Base-by-base conservation (phyloP, 2,797 vertebrate genomes). In the Crocidura indochinensis region DNA sequence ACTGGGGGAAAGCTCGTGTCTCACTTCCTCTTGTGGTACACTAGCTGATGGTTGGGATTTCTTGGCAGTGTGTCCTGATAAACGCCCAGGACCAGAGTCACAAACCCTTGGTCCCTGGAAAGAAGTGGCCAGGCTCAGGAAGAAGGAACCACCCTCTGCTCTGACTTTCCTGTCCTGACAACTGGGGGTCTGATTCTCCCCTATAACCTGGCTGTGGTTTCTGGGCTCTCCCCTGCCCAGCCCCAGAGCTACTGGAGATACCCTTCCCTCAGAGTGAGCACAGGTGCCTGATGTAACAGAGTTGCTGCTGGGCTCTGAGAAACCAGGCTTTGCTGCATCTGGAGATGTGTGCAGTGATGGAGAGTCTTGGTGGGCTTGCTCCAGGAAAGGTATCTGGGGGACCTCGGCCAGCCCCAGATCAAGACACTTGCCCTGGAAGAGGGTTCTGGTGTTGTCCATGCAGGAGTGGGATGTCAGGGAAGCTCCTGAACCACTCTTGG, bases 21-120 rank as follows among this genome's bases (percentile, higher is more conserved):
- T 65, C 24, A 24, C 62, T 10, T 27, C 26, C 62, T 65, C 24
- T 24, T 8, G 20, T 22, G 20, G 62, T 26, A 22, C 4, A 22
- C 15, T 15, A 27, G 20, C 62, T 26, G 62, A 8, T 3, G 3
- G 8, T 1, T 2, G 24, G 26, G 26, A 9, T 10, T 65, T 19
- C 62, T 26, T 6, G 26, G 8, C n/a, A 83, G 71, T 10, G 10
- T 95, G 95, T 11, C 78, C 90, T 31, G 81, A 74, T 29, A 95
- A 79, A 9, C n/a, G n/a, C 10, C 82, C 4, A 5, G 62, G 84
- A 75, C 0, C 1, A 0, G 79, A 95, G 44, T 60, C 83, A 15
- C 83, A 91, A 64, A 81, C 56, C 68, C 93, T 95, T n/a, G 75
- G 95, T 10, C 46, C 72, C n/a, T 91, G 31, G 24, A 26, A 7